Base-by-base conservation (phyloP, 2,113 vertebrate genomes). In the Amazona guildingii region DNA sequence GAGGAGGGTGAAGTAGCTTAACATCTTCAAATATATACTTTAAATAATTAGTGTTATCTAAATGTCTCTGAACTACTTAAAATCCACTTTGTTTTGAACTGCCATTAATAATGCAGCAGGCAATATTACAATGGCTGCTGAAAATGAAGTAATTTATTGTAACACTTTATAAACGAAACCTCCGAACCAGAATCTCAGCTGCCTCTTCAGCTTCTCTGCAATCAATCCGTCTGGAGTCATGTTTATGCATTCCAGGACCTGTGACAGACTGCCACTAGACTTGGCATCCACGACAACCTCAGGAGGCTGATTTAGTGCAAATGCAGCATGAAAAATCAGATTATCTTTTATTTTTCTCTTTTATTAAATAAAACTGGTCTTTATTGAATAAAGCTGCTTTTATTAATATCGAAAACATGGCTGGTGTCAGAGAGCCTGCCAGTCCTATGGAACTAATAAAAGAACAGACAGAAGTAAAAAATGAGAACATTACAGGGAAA, bases 341-440 rank as follows among this genome's bases (percentile, higher is more conserved):
- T 97, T 96, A 95, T 82, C 73, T 94, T 96, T 91, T 92, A 96
- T 93, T 96, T 97, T 64, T 92, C 69, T 92, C 93, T 87, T 95
- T 97, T 96, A 97, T 97, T 97, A 88, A 95, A 97, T 97, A 95
- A 97, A 93, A 94, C 79, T 70, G 92, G 86, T 95, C 95, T 90
- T 95, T 89, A 97, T 96, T 95, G 86, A 97, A 90, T 97, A 93
- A 96, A 94, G 76, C 90, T 73, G 55, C 88, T 97, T 97, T 97
- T 97, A 97, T 97, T 98, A 97, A 97, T 97, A 96, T 70, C 92
- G 75, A 88, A 93, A 94, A 95, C 94, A 94, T 33, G 61, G 83
- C 67, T 81, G 94, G 86, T 96, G 85, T 95, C 94, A 95, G 68
- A 74, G 68, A 93, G 49, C 70, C 61, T 3, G 5, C 69, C 73